phyloP scores from a whole-genome alignment of 2,888 invertebrate genomes.

The Andrena camellia region DNA sequence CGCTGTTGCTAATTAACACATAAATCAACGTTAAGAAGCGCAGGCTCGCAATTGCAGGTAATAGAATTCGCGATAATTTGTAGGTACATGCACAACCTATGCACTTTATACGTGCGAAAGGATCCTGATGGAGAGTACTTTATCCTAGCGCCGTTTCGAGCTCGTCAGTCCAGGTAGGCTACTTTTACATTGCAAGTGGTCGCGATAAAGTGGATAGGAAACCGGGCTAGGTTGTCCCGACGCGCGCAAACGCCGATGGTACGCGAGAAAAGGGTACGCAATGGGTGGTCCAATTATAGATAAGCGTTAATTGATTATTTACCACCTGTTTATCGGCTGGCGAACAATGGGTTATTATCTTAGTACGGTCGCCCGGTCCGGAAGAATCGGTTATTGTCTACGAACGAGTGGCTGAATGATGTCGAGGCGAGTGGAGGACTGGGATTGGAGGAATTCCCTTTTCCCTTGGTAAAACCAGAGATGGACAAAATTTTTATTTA shows the following conservation, averaged over 20 bases:
- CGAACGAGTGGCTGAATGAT: not conserved
- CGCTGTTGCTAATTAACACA: conserved; percentile 51
- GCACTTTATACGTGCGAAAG: not conserved
- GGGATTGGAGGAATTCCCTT: not conserved
- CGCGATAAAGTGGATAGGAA: not conserved
- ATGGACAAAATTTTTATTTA: too few relatives aligned
- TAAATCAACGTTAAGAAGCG: conserved; percentile 51
- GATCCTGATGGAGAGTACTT: not conserved
- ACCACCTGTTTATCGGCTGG: conserved; percentile 48
- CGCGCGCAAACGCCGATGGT: not conserved
- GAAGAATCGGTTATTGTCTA: conserved; percentile 31
- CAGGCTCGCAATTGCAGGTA: conserved; percentile 30
- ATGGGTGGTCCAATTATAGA: conserved; percentile 55
- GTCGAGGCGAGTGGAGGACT: conserved; percentile 11
- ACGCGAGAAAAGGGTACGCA: conserved; percentile 14
- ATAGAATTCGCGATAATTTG: conserved; percentile 44
- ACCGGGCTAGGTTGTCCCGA: not conserved
- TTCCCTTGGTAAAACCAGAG: not conserved
- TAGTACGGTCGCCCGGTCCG: conserved; percentile 3
- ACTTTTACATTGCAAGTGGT: not conserved
- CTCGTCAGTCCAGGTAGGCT: not conserved
- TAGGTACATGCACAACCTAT: not conserved
- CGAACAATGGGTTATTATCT: conserved; percentile 65
- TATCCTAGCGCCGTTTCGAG: too few relatives aligned
- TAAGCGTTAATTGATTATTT: conserved; percentile 71